These are phyloP conservation scores for Trichogramma dendrolimi DNA, from an alignment of 2,888 invertebrate genomes.

Conservation along the genomic window DNA sequence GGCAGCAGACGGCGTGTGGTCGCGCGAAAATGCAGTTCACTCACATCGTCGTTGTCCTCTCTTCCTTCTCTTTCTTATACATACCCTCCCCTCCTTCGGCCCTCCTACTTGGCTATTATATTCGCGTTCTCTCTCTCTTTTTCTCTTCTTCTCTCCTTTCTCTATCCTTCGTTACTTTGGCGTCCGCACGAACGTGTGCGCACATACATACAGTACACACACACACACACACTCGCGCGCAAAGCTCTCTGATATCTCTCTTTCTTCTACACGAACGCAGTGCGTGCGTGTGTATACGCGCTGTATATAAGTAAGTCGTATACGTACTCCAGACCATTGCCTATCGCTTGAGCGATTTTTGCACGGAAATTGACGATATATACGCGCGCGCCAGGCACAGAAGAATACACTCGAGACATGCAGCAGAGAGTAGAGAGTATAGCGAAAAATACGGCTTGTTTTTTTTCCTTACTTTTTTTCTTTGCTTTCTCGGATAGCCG, in stretches of 20 bases:
- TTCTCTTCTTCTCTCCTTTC: not conserved
- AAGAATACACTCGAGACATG: not conserved
- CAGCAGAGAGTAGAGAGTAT: not conserved
- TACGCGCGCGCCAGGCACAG: not conserved
- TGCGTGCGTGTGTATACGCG: too few species aligned
- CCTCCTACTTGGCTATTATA: not conserved
- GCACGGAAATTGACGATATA: too few species aligned
- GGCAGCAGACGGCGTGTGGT: constrained; percentile 36
- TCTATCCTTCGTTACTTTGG: not conserved
- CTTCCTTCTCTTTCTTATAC: not conserved
- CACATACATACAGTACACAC: not conserved
- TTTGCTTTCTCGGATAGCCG: too few species aligned
- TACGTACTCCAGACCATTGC: too few species aligned
- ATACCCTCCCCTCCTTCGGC: constrained; percentile 33
- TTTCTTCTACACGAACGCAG: too few species aligned
- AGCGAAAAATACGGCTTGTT: not conserved
- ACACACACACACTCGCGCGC: not conserved
- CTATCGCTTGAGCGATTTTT: too few species aligned
- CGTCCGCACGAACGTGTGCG: not conserved
- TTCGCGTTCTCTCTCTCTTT: not conserved
- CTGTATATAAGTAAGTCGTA: too few species aligned
- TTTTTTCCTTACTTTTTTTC: not conserved
- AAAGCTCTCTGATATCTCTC: not conserved
- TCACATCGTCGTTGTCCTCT: constrained; percentile 25
- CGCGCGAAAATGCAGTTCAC: constrained; percentile 32